These are phyloP conservation scores for Leptopterna dolabrata DNA, from an alignment of 2,888 invertebrate species.

Conservation along the genomic window DNA sequence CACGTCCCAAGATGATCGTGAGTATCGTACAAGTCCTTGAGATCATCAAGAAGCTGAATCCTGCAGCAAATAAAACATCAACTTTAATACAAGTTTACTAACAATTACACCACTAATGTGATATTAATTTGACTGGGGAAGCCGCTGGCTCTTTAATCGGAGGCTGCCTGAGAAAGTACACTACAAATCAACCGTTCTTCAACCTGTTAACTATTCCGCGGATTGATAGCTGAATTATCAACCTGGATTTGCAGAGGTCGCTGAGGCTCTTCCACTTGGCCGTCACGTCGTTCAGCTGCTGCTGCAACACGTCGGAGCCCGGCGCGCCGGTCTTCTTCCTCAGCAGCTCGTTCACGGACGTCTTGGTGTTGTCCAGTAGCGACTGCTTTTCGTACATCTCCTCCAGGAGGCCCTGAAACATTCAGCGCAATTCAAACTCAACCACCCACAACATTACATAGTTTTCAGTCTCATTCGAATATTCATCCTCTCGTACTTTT, in stretches of 20 bases:
- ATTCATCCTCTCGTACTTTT: no score
- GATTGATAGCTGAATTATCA: no score
- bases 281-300: slow-evolving; percentile 85
- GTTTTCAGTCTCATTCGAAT: no score
- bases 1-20: slow-evolving; percentile 86
- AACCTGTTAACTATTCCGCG: no score
- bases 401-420: slow-evolving; percentile 74
- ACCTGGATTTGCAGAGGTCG: slow-evolving; percentile 80
- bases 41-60: slow-evolving; percentile 82
- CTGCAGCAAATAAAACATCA: slow-evolving; percentile 66
- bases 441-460: no score
- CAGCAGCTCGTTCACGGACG: slow-evolving; percentile 88
- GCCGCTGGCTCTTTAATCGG: no score
- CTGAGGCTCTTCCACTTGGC: slow-evolving; percentile 87
- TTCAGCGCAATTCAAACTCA: no score
- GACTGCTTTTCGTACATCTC: slow-evolving; percentile 95
- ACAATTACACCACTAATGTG: no score
- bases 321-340: slow-evolving; percentile 85
- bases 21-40: slow-evolving; percentile 92
- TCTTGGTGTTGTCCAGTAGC: slow-evolving; percentile 87
- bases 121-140: no score
- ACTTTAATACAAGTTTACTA: slow-evolving; percentile 33
- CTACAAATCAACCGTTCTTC: no score
- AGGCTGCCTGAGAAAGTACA: no score
- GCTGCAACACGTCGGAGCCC: slow-evolving; percentile 85